These are phyloP conservation scores for Rhombomys opimus DNA, from an alignment of 2,113 vertebrate species.

Conservation along the genomic window DNA sequence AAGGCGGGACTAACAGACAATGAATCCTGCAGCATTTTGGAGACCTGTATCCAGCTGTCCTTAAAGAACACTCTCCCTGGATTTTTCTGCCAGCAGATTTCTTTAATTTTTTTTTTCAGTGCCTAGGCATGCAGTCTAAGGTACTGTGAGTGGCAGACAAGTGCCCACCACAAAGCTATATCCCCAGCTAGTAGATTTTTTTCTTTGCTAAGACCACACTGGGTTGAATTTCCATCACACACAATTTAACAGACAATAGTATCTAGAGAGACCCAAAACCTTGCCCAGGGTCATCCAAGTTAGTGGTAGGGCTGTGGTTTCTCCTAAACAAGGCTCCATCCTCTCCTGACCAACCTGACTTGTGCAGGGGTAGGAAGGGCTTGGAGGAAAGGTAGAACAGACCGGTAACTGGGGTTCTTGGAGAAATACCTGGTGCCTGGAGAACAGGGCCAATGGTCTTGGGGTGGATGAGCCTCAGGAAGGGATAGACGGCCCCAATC, in stretches of 20 bases:
- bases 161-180: neutral
- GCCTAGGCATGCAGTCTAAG: neutral
- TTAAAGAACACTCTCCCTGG: neutral
- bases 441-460: constrained; percentile 62
- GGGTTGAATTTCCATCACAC: neutral
- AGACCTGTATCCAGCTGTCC: neutral
- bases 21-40: neutral
- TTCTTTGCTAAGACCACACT: neutral
- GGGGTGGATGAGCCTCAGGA: constrained; percentile 73
- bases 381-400: neutral
- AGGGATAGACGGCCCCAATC: constrained; percentile 41
- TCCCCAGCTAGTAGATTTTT: neutral
- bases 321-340: neutral
- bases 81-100: neutral
- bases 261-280: neutral
- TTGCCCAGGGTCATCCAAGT: neutral
- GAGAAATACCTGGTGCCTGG: constrained; percentile 70
- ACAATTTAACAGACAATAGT: neutral
- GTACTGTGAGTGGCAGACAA: neutral
- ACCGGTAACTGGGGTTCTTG: neutral
- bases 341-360: neutral
- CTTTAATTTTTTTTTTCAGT: neutral
- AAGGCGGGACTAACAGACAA: neutral
- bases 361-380: neutral
- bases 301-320: neutral